Percentiles rank a stretch among this genome's conserved stretches.
phyloP scores from a whole-genome alignment of 2,113 vertebrate genomes.

The Erinaceus europaeus region DNA sequence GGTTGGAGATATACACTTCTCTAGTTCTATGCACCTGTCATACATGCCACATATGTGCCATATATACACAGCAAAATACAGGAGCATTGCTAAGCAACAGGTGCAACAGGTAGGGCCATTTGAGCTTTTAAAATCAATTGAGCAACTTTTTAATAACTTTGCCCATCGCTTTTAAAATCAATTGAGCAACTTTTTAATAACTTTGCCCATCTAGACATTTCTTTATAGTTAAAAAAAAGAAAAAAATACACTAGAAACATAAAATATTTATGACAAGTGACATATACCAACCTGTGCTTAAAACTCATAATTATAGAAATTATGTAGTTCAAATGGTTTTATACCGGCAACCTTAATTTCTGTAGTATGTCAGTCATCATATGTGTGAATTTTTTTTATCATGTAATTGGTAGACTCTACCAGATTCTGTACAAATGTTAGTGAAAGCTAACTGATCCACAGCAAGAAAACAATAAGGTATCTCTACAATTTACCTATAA shows the following conservation, averaged over 20 bases:
- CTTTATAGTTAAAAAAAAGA: not conserved
- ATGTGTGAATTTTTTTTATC: too few relatives aligned
- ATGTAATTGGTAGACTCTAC: too few relatives aligned
- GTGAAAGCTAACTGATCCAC: not conserved
- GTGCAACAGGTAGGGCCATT: not conserved
- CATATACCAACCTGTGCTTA: not conserved
- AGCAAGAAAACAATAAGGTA: too few relatives aligned
- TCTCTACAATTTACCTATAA: too few relatives aligned
- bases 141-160: too few relatives aligned
- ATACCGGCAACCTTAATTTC: not conserved
- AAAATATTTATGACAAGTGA: slow-evolving; percentile 22
- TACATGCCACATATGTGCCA: not conserved
- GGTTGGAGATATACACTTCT: not conserved
- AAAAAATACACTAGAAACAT: not conserved
- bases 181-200: not conserved
- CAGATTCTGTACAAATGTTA: not conserved
- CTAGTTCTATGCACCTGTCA: not conserved
- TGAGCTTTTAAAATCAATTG: not conserved
- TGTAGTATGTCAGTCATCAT: not conserved
- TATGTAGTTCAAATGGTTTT: not conserved
- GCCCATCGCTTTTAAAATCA: too few relatives aligned
- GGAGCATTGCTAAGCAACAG: not conserved
- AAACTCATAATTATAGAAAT: not conserved
- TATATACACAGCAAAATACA: not conserved
- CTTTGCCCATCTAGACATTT: not conserved